Evolutionary conservation across 1,140 invertebrate species (phyloP).

Genomic region (Schlechtendalia chinensis): DNA sequence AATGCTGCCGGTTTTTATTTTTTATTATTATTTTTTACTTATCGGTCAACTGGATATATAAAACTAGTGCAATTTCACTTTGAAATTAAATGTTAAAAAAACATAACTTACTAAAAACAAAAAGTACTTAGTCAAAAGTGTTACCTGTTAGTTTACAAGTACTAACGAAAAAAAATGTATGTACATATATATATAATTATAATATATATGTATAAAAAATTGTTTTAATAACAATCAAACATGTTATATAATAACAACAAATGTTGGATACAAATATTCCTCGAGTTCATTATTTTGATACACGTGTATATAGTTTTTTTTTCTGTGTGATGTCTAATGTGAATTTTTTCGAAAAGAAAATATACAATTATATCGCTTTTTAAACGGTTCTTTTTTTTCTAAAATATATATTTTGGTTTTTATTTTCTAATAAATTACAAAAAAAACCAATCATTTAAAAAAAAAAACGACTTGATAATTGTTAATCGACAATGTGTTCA

Average conservation of each 20-base stretch:
- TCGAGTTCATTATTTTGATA: constrained; percentile 49
- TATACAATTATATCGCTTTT: constrained; percentile 49
- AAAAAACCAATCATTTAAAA: constrained; percentile 3
- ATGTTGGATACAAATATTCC: constrained; percentile 49
- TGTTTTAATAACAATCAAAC: constrained; percentile 50
- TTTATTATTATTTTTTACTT: constrained; percentile 13
- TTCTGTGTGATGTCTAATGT: constrained; percentile 49
- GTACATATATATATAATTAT: constrained; percentile 18
- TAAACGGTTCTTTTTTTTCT: constrained; percentile 35
- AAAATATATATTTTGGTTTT: constrained; percentile 14
- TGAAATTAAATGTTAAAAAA: constrained; percentile 22
- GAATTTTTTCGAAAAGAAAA: constrained; percentile 49
- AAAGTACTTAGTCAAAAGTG: constrained; percentile 49
- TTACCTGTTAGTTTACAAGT: constrained; percentile 49
- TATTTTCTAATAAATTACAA: constrained; percentile 29
- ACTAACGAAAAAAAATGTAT: constrained; percentile 43
- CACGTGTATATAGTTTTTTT: constrained; percentile 46
- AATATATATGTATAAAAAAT: constrained; percentile 30
- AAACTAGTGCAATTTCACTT: constrained; percentile 48
- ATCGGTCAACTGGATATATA: neutral
- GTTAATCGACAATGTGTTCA: constrained; percentile 8
- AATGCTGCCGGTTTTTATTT: constrained; percentile 32
- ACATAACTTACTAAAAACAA: constrained; percentile 11
- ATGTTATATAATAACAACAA: no score
- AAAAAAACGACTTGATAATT: constrained; percentile 37